Evolutionary conservation across 2,113 vertebrate genomes (phyloP), one percentile per base, ranked within the genome.

Genomic region (Pseudorhombus dupliciocellatus): DNA sequence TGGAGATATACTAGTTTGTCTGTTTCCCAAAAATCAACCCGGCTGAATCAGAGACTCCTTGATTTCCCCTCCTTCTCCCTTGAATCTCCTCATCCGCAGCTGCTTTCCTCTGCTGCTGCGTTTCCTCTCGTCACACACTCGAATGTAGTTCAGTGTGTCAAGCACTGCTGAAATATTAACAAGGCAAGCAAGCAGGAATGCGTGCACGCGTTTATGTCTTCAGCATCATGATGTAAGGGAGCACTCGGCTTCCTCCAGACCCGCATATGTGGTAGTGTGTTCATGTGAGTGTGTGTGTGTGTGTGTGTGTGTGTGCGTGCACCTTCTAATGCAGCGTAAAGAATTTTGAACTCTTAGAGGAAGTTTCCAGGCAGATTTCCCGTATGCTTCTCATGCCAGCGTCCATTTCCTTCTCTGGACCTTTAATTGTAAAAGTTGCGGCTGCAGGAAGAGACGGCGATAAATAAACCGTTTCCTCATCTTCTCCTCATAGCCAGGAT

Each of bases 61-160:
- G 37, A 12, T 40, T 40, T 40, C 20, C 48, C 48, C 48, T 51
- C 56, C 31, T 31, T 20, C 70, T 21, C 66, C 3, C 12, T 65
- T 48, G 51, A 73, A 78, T 73, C 66, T 63, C 7, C 31, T 78
- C 70, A 26, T 75, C 44, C 20, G 1, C 6, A 42, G 73, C 75
- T 48, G 70, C 72, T 68, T 50, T 42, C 55, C 73, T 57, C 66
- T 14, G 25, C 79, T 65, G 77, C 65, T 75, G 30, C 10, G 54
- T 34, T 50, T 63, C 10, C 55, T 40, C 20, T 63, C 53, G 18
- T 52, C 66, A 50, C 67, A 67, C 54, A 48, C 52, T 80, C 30
- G 4, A 88, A 93, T 91, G 81, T 91, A 91, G 92, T 91, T 93
- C 90, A 93, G 78, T 92, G 89, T 92, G 92, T 92, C 89, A 88